These are phyloP conservation scores for Trachurus trachurus DNA, from an alignment of 2,797 vertebrate genomes.

Conservation along the genomic window DNA sequence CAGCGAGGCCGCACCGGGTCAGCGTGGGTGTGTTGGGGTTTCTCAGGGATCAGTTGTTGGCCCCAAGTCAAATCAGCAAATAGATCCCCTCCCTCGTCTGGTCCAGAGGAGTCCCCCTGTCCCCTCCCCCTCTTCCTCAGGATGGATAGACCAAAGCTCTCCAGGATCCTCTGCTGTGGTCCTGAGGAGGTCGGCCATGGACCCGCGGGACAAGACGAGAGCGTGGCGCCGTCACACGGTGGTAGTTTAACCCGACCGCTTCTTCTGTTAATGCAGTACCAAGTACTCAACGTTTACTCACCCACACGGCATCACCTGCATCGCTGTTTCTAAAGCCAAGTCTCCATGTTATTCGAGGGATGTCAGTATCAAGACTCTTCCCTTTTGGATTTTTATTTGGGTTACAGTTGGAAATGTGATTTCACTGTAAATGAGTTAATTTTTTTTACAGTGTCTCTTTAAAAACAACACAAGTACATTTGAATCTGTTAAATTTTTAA, in stretches of 20 bases:
- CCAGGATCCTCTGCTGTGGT: constrained; percentile 82
- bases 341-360: constrained; percentile 4
- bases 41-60: constrained; percentile 39
- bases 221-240: constrained; percentile 92
- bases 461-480: not conserved
- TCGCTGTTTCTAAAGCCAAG: constrained; percentile 22
- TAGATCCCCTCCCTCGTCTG: constrained; percentile 39
- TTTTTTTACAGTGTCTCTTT: not conserved
- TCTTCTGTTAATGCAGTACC: constrained; percentile 24
- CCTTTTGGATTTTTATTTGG: not conserved
- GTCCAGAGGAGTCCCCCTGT: constrained; percentile 14
- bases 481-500: not conserved
- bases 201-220: constrained; percentile 86
- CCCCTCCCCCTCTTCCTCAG: constrained; percentile 44
- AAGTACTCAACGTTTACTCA: constrained; percentile 26
- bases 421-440: not conserved
- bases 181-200: constrained; percentile 83
- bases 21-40: constrained; percentile 29
- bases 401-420: not conserved
- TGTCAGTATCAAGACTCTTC: not conserved
- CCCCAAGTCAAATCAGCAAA: constrained; percentile 51
- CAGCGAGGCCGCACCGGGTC: constrained; percentile 32
- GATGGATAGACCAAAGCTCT: constrained; percentile 68
- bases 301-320: constrained; percentile 12
- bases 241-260: constrained; percentile 79